A percentile compares a stretch with the other conserved stretches of the same genome.
These are phyloP conservation scores for Brachynemurus nebulosus DNA, from an alignment of 2,888 invertebrate genomes.

Conservation along the genomic window DNA sequence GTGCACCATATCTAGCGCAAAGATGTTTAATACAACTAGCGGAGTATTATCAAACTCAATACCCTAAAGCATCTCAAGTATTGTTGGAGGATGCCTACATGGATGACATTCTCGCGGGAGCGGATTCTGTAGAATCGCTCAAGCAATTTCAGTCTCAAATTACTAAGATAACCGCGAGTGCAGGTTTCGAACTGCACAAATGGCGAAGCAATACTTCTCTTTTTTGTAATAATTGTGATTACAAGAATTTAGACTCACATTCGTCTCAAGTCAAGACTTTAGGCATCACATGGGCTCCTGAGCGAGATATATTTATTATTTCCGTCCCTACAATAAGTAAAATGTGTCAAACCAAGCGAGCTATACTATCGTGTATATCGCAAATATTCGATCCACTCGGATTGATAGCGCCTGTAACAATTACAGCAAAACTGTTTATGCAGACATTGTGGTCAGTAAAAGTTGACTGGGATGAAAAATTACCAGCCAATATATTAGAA, in stretches of 20 bases:
- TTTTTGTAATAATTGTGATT: too few relatives aligned
- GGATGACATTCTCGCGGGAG: constrained; percentile 10
- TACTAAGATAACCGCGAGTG: not conserved
- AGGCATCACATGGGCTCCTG: not conserved
- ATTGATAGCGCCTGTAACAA: not conserved
- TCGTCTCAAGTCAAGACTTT: too few relatives aligned
- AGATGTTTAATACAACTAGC: not conserved
- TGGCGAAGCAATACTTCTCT: too few relatives aligned
- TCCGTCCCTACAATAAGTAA: not conserved
- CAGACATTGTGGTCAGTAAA: not conserved
- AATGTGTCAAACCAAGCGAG: not conserved
- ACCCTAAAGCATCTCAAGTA: not conserved
- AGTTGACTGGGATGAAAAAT: not conserved
- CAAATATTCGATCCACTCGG: not conserved
- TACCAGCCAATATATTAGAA: not conserved
- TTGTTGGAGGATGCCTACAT: constrained; percentile 11
- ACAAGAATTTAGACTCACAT: too few relatives aligned
- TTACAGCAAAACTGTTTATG: not conserved
- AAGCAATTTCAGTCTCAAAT: not conserved
- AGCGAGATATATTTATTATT: not conserved
- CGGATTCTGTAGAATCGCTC: not conserved
- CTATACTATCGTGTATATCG: not conserved
- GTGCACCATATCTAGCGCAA: not conserved
- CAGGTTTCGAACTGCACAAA: not conserved
- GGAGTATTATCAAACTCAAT: not conserved